phyloP scores from a whole-genome alignment of 2,113 vertebrate species.

The Heterotis niloticus region DNA sequence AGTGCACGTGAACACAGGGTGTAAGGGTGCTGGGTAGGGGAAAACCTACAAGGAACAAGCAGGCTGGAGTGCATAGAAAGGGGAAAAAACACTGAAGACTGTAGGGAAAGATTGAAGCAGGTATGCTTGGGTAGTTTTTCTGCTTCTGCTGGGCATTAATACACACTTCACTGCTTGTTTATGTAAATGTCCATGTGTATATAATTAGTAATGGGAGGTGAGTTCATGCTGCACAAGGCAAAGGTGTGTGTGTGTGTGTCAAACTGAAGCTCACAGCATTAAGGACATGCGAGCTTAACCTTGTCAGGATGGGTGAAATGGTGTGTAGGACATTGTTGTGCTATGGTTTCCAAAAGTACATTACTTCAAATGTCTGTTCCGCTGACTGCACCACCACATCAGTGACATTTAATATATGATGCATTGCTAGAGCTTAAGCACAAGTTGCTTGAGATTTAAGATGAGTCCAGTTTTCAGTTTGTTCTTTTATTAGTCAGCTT shows the following conservation, averaged over 20 bases:
- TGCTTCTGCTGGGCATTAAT: not conserved
- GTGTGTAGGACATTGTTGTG: not conserved
- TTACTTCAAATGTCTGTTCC: not conserved
- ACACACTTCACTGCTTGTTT: not conserved
- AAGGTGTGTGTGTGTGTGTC: not conserved
- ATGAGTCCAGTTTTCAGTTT: not conserved
- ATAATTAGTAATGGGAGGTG: not conserved
- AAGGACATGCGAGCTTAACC: not conserved
- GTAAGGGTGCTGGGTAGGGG: not conserved
- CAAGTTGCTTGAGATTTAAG: not conserved
- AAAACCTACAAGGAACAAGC: not conserved
- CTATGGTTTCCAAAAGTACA: too few species aligned
- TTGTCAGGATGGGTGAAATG: not conserved
- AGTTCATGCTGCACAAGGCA: not conserved
- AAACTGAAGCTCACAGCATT: not conserved
- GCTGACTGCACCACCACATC: too few species aligned
- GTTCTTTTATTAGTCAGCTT: conserved; percentile 5
- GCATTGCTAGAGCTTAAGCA: not conserved
- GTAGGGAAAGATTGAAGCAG: not conserved
- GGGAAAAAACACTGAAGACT: not conserved
- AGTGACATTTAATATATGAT: not conserved
- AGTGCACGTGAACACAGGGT: not conserved
- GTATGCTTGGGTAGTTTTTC: not conserved
- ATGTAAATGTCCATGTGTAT: not conserved
- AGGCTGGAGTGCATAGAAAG: not conserved